Percentiles rank a stretch among this genome's conserved stretches.
These are phyloP conservation scores for Nannoperca obscura DNA, from an alignment of 2,797 vertebrate species.

Conservation along the genomic window DNA sequence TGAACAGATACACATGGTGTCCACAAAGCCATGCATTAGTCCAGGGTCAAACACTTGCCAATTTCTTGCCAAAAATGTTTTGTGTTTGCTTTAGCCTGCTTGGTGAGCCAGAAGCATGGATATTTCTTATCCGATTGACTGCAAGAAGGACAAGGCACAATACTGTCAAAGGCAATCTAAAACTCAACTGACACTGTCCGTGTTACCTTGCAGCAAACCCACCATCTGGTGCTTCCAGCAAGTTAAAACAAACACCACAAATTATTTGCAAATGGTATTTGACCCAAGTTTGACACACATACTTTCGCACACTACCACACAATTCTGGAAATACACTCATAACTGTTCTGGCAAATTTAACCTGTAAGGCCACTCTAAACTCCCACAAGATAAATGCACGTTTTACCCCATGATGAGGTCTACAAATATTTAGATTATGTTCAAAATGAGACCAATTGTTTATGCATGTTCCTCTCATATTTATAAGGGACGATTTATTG, in stretches of 20 bases:
- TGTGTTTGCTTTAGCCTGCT: constrained; percentile 27
- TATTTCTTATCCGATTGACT: constrained; percentile 22
- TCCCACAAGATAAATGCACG: constrained; percentile 56
- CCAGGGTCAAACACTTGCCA: constrained; percentile 6
- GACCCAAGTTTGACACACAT: constrained; percentile 65
- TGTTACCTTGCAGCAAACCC: constrained; percentile 39
- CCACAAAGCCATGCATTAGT: constrained; percentile 30
- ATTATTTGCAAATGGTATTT: constrained; percentile 75
- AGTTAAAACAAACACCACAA: constrained; percentile 73
- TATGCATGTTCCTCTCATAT: constrained; percentile 55
- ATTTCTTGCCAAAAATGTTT: constrained; percentile 15
- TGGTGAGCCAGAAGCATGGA: constrained; percentile 12
- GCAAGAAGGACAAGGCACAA: constrained; percentile 1
- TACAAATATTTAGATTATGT: constrained; percentile 72
- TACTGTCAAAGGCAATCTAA: constrained; percentile 3
- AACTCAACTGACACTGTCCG: constrained; percentile 54
- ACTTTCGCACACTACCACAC: constrained; percentile 48
- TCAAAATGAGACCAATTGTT: constrained; percentile 68
- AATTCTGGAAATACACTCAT: constrained; percentile 51
- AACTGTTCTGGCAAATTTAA: constrained; percentile 56
- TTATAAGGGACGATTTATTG: constrained; percentile 68
- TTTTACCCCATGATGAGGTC: constrained; percentile 57
- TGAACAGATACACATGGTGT: constrained; percentile 44
- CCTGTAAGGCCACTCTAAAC: constrained; percentile 31
- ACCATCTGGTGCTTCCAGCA: constrained; percentile 64